These are phyloP conservation scores for Esox lucius DNA, from an alignment of 2,797 vertebrate species.

Conservation along the genomic window DNA sequence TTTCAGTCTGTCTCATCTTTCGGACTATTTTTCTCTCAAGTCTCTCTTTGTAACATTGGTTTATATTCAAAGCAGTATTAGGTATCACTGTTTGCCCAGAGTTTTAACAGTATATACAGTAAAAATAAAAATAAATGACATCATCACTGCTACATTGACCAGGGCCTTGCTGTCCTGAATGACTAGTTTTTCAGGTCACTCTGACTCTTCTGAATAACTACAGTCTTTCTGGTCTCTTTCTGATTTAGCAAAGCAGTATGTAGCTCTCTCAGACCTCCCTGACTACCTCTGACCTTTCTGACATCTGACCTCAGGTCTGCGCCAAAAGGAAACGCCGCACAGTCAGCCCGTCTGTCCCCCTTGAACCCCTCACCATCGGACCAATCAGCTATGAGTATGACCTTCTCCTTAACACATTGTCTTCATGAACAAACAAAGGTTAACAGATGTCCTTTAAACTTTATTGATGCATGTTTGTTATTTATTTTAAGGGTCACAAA, in stretches of 20 bases:
- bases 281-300: background rate
- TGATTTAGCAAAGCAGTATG: too few species aligned
- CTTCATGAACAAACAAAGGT: background rate
- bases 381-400: constrained; percentile 14
- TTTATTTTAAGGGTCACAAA: background rate
- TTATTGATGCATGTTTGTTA: background rate
- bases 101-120: too few species aligned
- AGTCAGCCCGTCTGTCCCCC: background rate
- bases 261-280: background rate
- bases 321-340: background rate
- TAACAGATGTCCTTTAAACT: background rate
- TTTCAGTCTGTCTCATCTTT: background rate
- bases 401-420: background rate
- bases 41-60: background rate
- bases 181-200: background rate
- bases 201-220: background rate
- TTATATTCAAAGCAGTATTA: too few species aligned
- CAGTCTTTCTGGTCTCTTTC: background rate
- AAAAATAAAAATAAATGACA: too few species aligned
- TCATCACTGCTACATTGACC: too few species aligned
- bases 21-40: background rate
- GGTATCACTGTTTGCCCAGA: too few species aligned
- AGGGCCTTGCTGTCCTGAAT: background rate
- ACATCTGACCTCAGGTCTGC: background rate
- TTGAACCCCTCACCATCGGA: constrained; percentile 5